Percentiles rank a stretch among this genome's conserved stretches.
phyloP scores from a whole-genome alignment of 2,113 vertebrate species.

The Lonchura striata region DNA sequence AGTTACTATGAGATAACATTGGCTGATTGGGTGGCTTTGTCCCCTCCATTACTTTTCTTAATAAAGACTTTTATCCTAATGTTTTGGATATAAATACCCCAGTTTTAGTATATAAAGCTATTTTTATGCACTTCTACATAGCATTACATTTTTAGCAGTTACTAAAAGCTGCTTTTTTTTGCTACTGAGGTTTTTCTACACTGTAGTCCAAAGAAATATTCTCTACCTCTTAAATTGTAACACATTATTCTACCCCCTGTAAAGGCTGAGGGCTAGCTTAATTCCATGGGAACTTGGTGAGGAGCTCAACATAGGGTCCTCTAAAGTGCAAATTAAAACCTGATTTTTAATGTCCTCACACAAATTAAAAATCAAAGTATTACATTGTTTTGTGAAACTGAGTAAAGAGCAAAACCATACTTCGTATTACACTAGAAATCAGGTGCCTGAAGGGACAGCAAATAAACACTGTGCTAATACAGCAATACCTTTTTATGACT shows the following conservation, averaged over 20 bases:
- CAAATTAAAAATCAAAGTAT: not conserved
- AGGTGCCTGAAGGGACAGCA: not conserved
- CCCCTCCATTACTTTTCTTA: not conserved
- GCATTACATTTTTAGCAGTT: not conserved
- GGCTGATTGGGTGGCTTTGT: not conserved
- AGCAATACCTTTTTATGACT: not conserved
- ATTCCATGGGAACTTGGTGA: not conserved
- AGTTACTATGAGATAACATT: not conserved
- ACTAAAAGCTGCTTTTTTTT: not conserved
- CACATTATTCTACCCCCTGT: not conserved
- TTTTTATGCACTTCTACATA: not conserved
- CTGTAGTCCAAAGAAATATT: not conserved
- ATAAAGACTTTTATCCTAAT: not conserved
- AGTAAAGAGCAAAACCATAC: not conserved
- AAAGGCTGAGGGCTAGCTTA: not conserved
- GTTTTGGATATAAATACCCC: not conserved
- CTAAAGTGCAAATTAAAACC: not conserved
- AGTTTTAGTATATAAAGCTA: not conserved
- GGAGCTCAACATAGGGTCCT: not conserved
- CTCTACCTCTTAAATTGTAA: not conserved
- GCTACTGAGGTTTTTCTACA: not conserved
- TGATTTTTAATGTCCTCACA: not conserved
- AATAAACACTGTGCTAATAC: not conserved
- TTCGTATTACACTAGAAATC: not conserved
- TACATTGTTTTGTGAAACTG: not conserved